Base-by-base conservation (phyloP, 2,888 invertebrate genomes). In the Ophion ventricosus region DNA sequence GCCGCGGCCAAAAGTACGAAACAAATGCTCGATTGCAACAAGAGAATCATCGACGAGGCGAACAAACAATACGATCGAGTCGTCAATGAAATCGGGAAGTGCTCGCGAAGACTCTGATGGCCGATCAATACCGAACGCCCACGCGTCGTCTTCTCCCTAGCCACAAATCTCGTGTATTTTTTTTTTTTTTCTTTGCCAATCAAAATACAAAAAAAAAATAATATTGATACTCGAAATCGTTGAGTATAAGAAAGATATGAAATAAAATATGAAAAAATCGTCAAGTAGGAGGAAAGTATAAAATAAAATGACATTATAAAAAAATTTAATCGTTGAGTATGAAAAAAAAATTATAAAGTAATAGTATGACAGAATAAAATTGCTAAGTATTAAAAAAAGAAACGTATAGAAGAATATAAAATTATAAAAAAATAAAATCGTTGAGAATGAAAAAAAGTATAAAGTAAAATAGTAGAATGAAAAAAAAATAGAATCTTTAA, bases 51-150 rank as follows among this genome's bases (percentile, higher is more conserved):
- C 8, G 75, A 85, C 29, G 77, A 82, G 23, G 85, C 87, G 10
- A 84, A 83, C 57, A 80, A 86, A 54, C 75, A 83, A 67, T 82
- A 81, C 64, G 80, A 57, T 29, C 67, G 73, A 4, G 64, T 89
- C 56, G 66, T 88, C 56, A 83, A 86, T 17, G 86, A 88, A 66
- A 74, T 87, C 11, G 85, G 81, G 70, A 87, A 86, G 54, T 87
- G 87, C 70, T 75, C 70, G 74, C 79, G 63, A 4, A 40, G 76
- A 80, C 20, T 11, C 57, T 82, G 25, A 80, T 72, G 20, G 11
- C 56, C 49, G 49, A 49, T 49, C 14, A 7, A 35, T 35, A 5
- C 35, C 4, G 35, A 5, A 0, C 5, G 7, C 35, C 4, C 35
- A 14, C 49, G 49, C 17, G 49, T 17, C 49, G 14, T 35, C 35